phyloP scores from a whole-genome alignment of 1,140 invertebrate species.

The Lepidurus packardi region DNA sequence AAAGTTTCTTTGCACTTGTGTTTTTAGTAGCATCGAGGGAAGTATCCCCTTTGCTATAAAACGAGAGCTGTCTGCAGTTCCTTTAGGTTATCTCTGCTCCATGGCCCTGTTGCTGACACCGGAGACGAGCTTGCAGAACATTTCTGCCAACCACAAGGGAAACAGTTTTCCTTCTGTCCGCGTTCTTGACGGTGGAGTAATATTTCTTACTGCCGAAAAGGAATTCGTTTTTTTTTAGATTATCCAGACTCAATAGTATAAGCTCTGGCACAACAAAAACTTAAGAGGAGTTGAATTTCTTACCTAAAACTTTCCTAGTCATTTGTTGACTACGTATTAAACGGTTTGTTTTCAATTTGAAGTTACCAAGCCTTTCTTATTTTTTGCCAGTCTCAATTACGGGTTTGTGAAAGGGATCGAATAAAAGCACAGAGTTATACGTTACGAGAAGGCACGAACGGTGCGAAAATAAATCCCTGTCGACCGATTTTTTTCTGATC shows the following conservation, averaged over 20 bases:
- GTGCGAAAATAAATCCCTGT: background rate
- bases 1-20: background rate
- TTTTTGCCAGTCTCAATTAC: background rate
- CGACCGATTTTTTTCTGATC: background rate
- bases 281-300: no score
- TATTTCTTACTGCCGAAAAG: background rate
- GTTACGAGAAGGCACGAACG: background rate
- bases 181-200: background rate
- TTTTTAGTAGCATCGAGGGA: constrained; percentile 15
- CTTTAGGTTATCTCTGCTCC: background rate
- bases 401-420: background rate
- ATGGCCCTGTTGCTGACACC: constrained; percentile 11
- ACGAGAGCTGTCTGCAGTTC: background rate
- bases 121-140: background rate
- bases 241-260: no score
- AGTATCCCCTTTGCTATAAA: constrained; percentile 19
- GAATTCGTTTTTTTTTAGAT: background rate
- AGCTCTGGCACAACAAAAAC: no score
- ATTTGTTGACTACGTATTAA: no score
- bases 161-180: constrained; percentile 1
- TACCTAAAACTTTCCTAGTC: no score
- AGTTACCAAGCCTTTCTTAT: background rate
- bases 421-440: background rate
- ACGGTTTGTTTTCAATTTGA: no score
- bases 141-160: constrained; percentile 21